A percentile compares a stretch with the other conserved stretches of the same genome.
Conservation (phyloP, 2,888 invertebrate species). For the Hyalella azteca region DNA sequence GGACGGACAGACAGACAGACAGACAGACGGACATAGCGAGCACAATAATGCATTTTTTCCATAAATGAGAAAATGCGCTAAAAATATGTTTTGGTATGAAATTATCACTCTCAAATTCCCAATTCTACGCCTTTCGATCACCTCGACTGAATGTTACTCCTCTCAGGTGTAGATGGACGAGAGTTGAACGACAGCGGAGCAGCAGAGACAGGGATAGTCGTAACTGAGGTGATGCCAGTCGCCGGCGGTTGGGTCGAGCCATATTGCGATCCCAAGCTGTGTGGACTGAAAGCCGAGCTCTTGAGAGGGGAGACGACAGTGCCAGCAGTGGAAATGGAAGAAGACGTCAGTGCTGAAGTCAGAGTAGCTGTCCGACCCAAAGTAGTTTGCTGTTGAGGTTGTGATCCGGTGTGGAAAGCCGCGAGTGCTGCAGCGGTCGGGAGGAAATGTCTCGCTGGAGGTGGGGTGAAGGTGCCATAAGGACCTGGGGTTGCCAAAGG, state of each 20-base stretch:
- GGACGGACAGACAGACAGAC: too few species aligned
- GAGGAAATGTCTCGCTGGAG: conserved; percentile 58
- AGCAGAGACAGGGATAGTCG: conserved; percentile 3
- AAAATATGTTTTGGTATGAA: too few species aligned
- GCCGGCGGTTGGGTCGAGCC: not conserved
- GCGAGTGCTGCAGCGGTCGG: conserved; percentile 55
- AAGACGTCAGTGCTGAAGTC: conserved; percentile 7
- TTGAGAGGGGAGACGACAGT: conserved; percentile 2
- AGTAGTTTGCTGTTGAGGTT: not conserved
- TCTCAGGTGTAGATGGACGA: conserved; percentile 15
- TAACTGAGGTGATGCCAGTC: conserved; percentile 14
- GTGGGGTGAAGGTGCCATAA: conserved; percentile 67
- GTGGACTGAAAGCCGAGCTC: not conserved
- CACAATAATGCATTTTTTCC: not conserved
- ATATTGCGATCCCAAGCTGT: not conserved
- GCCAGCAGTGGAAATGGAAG: conserved; percentile 14
- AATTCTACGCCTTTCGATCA: too few species aligned
- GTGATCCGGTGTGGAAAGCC: conserved; percentile 42
- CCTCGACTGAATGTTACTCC: conserved; percentile 15
- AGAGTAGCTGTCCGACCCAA: not conserved
- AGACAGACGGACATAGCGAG: too few species aligned
- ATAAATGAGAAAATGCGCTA: not conserved
- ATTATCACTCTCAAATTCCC: too few species aligned
- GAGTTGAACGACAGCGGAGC: conserved; percentile 33
- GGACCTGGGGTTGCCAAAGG: conserved; percentile 88